These are phyloP conservation scores for Lophura nycthemera DNA, from an alignment of 2,113 vertebrate genomes.

Conservation along the genomic window DNA sequence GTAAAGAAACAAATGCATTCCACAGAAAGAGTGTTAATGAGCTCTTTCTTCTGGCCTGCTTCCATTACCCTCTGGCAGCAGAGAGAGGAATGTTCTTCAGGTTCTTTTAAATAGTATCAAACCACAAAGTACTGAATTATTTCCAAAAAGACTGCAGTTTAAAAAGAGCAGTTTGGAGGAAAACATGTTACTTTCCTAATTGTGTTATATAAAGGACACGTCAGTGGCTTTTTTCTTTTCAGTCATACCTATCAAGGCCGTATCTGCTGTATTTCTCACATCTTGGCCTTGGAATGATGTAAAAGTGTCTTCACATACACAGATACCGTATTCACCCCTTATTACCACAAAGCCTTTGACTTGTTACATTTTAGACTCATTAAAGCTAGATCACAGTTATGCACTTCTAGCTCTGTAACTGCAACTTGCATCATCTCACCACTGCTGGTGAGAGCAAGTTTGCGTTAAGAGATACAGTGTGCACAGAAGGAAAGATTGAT, in stretches of 20 bases:
- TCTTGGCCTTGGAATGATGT: background rate
- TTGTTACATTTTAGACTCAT: too few species aligned
- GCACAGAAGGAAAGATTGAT: background rate
- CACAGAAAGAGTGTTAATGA: background rate
- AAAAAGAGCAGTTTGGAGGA: background rate
- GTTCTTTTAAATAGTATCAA: background rate
- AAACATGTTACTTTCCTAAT: background rate
- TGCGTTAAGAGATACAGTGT: background rate
- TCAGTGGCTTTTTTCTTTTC: background rate
- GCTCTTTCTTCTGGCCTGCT: background rate
- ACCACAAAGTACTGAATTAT: background rate
- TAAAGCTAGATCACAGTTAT: background rate
- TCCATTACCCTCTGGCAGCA: constrained; percentile 1
- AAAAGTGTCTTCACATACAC: background rate
- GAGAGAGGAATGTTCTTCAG: background rate
- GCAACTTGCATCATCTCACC: background rate
- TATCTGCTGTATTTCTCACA: background rate
- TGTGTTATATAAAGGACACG: background rate
- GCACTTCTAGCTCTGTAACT: background rate
- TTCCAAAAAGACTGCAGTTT: background rate
- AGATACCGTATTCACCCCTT: background rate
- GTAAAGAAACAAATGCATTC: background rate
- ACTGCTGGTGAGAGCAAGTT: background rate
- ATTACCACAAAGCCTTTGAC: background rate
- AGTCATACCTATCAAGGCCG: background rate